Conservation (phyloP, 2,113 vertebrate species). For the Trogon melanurus region DNA sequence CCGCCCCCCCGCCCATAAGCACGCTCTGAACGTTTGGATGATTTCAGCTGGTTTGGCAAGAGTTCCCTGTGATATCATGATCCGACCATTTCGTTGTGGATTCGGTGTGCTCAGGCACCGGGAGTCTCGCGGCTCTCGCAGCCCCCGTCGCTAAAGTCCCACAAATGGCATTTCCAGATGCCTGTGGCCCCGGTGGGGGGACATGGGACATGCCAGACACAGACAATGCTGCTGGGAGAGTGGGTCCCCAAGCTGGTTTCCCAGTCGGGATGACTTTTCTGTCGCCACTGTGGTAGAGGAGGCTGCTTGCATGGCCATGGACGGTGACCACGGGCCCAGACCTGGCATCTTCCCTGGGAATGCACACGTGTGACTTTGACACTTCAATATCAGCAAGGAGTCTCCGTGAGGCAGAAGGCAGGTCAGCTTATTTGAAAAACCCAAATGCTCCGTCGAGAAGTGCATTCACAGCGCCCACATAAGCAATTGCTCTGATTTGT, state of each 20-base stretch:
- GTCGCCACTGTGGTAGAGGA: neutral
- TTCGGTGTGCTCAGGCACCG: neutral
- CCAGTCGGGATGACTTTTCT: neutral
- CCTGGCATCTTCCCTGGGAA: neutral
- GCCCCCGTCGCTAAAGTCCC: neutral
- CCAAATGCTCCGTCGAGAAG: neutral
- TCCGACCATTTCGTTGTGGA: conserved; percentile 23
- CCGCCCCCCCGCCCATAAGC: neutral
- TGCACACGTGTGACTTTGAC: neutral
- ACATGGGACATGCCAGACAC: neutral
- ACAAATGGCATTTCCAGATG: neutral
- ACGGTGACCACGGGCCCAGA: accelerated
- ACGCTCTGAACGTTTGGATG: conserved; percentile 51
- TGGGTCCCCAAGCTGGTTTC: neutral
- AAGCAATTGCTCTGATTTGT: neutral
- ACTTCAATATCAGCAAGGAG: neutral
- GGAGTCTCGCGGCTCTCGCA: neutral
- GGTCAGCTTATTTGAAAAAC: neutral
- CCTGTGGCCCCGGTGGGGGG: neutral
- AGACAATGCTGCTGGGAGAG: neutral
- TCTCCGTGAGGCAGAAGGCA: neutral
- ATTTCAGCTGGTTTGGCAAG: conserved; percentile 70
- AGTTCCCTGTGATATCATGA: conserved; percentile 58
- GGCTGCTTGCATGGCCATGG: neutral
- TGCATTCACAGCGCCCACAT: neutral